These are phyloP conservation scores for Diorhabda carinulata DNA, from an alignment of 1,140 invertebrate species.

Conservation along the genomic window DNA sequence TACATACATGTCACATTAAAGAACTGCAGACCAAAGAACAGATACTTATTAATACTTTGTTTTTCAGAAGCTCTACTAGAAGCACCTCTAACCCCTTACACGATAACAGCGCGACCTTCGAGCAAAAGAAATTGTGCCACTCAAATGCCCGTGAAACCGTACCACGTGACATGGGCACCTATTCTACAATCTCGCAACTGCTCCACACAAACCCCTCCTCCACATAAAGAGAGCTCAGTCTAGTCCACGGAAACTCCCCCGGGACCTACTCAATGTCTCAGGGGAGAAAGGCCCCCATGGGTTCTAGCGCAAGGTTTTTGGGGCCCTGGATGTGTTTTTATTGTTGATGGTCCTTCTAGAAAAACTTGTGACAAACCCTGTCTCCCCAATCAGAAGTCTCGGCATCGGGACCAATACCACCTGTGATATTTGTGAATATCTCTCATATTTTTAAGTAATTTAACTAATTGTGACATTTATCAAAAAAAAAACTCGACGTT, in stretches of 20 bases:
- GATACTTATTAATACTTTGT: constrained; percentile 5
- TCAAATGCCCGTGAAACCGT: constrained; percentile 48
- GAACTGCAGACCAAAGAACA: no score
- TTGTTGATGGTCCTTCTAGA: constrained; percentile 11
- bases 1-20: no score
- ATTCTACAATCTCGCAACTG: constrained; percentile 46
- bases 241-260: constrained; percentile 29
- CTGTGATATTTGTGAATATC: constrained; percentile 50
- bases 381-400: constrained; percentile 45
- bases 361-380: constrained; percentile 5
- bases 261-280: constrained; percentile 7
- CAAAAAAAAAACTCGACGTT: constrained; percentile 33
- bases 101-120: constrained; percentile 43
- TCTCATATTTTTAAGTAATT: constrained; percentile 42
- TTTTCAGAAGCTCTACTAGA: constrained; percentile 45
- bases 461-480: constrained; percentile 35
- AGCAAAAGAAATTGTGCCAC: constrained; percentile 47
- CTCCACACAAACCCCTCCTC: constrained; percentile 46
- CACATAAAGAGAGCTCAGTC: constrained; percentile 48
- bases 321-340: constrained; percentile 13
- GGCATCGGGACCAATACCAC: constrained; percentile 48
- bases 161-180: constrained; percentile 49
- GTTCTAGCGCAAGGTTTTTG: constrained; percentile 6
- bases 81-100: constrained; percentile 43
- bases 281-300: constrained; percentile 4